Evolutionary conservation across 2,888 invertebrate species (phyloP).

Genomic region (Athalia circularis): DNA sequence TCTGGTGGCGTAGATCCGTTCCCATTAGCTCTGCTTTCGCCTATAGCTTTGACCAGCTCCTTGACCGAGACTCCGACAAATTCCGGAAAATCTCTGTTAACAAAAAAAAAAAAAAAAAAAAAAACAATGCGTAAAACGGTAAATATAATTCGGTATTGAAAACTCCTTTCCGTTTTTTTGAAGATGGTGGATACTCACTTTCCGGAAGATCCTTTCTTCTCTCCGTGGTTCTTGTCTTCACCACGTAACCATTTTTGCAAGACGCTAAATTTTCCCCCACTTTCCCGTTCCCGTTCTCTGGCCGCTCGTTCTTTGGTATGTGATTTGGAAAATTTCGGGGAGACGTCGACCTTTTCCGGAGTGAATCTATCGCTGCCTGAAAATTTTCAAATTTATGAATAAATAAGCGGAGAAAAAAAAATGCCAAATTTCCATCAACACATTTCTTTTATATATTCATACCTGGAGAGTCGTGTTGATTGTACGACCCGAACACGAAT

Average conservation of each 20-base stretch:
- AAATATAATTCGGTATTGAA: too few relatives aligned
- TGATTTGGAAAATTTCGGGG: slow-evolving; percentile 65
- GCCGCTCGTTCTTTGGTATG: slow-evolving; percentile 64
- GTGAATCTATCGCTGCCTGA: slow-evolving; percentile 62
- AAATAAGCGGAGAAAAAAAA: background rate
- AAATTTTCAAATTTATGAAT: background rate
- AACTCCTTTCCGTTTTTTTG: slow-evolving; percentile 44
- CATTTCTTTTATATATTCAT: background rate
- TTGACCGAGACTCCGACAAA: slow-evolving; percentile 82
- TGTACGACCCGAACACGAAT: slow-evolving; percentile 73
- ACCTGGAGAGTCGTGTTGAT: slow-evolving; percentile 66
- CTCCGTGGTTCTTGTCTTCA: slow-evolving; percentile 73
- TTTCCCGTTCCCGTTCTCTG: slow-evolving; percentile 64
- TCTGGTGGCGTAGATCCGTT: slow-evolving; percentile 85
- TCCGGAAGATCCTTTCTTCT: slow-evolving; percentile 69
- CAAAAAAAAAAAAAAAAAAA: slow-evolving; percentile 2
- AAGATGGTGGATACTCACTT: slow-evolving; percentile 58
- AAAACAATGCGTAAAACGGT: slow-evolving; percentile 13
- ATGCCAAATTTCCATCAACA: background rate
- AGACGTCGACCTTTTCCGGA: slow-evolving; percentile 65
- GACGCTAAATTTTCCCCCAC: slow-evolving; percentile 74
- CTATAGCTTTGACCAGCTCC: slow-evolving; percentile 84
- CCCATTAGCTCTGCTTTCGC: slow-evolving; percentile 86
- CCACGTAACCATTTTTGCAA: slow-evolving; percentile 78
- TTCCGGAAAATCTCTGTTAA: slow-evolving; percentile 75